Percentiles rank a stretch among this genome's conserved stretches.
phyloP scores from a whole-genome alignment of 2,888 invertebrate genomes.

The Sinelater perroti region DNA sequence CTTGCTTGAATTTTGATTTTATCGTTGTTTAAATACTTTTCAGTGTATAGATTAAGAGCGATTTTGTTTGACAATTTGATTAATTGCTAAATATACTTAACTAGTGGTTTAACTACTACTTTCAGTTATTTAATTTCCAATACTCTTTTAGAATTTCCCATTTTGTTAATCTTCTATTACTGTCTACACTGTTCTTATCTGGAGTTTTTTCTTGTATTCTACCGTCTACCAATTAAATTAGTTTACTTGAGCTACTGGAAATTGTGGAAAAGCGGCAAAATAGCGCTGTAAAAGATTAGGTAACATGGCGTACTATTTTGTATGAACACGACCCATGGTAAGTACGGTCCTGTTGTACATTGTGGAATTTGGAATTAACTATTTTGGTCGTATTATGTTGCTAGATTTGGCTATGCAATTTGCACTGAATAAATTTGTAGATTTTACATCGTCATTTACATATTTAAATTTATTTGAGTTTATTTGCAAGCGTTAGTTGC shows the following conservation, averaged over 20 bases:
- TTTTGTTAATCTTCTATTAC: not conserved
- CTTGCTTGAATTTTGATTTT: no score
- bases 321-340: not conserved
- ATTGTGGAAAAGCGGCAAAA: slow-evolving; percentile 4
- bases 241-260: slow-evolving; percentile 7
- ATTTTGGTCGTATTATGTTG: slow-evolving; percentile 5
- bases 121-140: slow-evolving; percentile 9
- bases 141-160: slow-evolving; percentile 6
- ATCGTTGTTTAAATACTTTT: no score
- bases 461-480: no score
- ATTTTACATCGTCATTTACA: not conserved
- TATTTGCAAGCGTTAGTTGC: not conserved
- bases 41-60: not conserved
- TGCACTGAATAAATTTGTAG: no score
- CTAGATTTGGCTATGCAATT: not conserved
- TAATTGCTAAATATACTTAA: not conserved
- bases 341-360: not conserved
- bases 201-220: slow-evolving; percentile 1
- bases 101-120: slow-evolving; percentile 6
- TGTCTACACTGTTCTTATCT: not conserved
- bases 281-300: not conserved
- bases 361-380: not conserved
- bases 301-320: not conserved
- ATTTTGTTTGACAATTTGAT: not conserved
- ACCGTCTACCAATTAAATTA: slow-evolving; percentile 5